Conservation (phyloP, 2,113 vertebrate species). For the Glaucomys volans region DNA sequence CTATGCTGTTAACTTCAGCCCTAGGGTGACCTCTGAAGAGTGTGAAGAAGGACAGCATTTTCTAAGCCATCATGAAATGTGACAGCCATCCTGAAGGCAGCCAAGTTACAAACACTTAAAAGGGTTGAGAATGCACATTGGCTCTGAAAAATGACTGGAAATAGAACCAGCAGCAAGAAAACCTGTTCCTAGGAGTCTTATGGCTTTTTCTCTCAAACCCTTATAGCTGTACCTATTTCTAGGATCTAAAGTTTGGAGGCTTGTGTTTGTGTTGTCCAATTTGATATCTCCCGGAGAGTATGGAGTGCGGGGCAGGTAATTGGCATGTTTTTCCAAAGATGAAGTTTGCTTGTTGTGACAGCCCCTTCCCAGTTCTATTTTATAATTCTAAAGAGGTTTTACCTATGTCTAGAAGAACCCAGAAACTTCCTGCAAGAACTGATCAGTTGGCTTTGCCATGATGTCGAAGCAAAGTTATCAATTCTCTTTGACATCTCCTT, state of each 20-base stretch:
- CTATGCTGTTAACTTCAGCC: not conserved
- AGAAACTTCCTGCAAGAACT: not conserved
- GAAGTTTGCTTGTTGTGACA: not conserved
- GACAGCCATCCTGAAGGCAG: not conserved
- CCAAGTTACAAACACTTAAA: not conserved
- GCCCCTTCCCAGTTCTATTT: not conserved
- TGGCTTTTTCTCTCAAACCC: not conserved
- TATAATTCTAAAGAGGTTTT: not conserved
- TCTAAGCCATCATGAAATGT: not conserved
- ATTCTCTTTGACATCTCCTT: not conserved
- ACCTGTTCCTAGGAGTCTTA: not conserved
- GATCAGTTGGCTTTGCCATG: not conserved
- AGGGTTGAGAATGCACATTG: not conserved
- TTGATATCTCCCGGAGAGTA: not conserved
- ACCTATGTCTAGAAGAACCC: not conserved
- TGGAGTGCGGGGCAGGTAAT: rapidly evolving
- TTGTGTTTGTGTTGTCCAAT: not conserved
- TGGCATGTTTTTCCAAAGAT: not conserved
- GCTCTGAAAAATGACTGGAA: not conserved
- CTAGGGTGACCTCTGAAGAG: not conserved
- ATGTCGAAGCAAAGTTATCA: not conserved
- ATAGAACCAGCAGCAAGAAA: not conserved
- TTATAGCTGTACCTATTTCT: not conserved
- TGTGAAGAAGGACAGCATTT: not conserved
- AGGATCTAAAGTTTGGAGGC: not conserved